Base-by-base conservation (phyloP, 2,888 invertebrate genomes). In the Nomada fabriciana region DNA sequence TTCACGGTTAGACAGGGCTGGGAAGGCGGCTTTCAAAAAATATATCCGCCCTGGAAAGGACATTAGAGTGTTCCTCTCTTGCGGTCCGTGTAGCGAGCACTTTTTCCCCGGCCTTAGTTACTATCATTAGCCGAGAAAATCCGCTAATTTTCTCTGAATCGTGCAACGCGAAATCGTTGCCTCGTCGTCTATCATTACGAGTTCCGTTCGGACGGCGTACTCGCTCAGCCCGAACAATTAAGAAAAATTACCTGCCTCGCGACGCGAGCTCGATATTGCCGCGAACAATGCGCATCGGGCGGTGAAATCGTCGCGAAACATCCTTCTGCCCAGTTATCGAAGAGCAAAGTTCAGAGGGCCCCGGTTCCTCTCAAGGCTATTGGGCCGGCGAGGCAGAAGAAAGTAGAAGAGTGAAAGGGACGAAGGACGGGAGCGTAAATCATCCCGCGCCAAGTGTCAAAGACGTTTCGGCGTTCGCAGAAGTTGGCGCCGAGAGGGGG, bases 1-100 rank as follows among this genome's bases (percentile, higher is more conserved):
- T 81, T 81, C 77, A 72, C 81, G 77, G 60, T 77, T 69, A 60
- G 59, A 43, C 47, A 50, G 52, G 5, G 52, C 29, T 15, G 29
- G 55, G 52, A 42, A 47, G 23, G 23, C 23, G 15, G 23, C 23
- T 60, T 65, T 60, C 52, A 23, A 53, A 47, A 60, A 55, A n/a
- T 7, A 10, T 57, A 20, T 36, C 29, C 36, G 18, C 52, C n/a
- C 18, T 53, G 11, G 59, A 36, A 59, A 29, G 42, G 60, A 36
- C 18, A n/a, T 53, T 7, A 9, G n/a, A 15, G 18, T 36, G 9
- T n/a, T 10, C 36, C 50, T 50, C n/a, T 10, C 9, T 50, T 5
- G 15, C 4, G 20, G 2, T 4, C 18, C 36, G 7, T 42, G 52
- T 23, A 15, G 10, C 53, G 11, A 18, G 2, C 7, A n/a, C 9